phyloP scores from a whole-genome alignment of 2,113 vertebrate species.

The Campylorhamphus procurvoides region DNA sequence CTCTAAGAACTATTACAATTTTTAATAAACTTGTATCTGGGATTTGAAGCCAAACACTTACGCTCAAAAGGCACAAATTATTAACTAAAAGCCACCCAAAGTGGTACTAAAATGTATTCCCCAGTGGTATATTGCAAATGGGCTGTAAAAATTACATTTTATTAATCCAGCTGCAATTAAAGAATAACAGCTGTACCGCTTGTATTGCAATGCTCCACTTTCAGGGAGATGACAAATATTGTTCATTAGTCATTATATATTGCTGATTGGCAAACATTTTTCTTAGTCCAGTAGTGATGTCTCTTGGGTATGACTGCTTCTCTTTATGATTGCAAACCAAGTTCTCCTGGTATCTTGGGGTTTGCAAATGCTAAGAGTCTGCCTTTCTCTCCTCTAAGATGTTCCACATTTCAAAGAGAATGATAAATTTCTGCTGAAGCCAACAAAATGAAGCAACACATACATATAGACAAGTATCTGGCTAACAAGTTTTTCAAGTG shows the following conservation, averaged over 20 bases:
- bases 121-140: conserved; percentile 64
- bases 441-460: conserved; percentile 40
- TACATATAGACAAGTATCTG: background rate
- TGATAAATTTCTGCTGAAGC: conserved; percentile 65
- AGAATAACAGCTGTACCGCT: conserved; percentile 67
- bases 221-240: conserved; percentile 66
- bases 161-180: conserved; percentile 79
- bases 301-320: conserved; percentile 64
- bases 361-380: conserved; percentile 41
- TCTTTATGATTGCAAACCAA: conserved; percentile 77
- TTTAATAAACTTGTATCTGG: conserved; percentile 81
- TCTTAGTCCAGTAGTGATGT: conserved; percentile 46
- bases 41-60: conserved; percentile 76
- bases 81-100: conserved; percentile 76
- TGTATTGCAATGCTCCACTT: conserved; percentile 58
- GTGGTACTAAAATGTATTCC: conserved; percentile 72
- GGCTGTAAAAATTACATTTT: conserved; percentile 72
- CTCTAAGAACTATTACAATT: conserved; percentile 76
- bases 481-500: conserved; percentile 1
- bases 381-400: conserved; percentile 52
- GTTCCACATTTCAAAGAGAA: conserved; percentile 71
- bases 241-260: conserved; percentile 73
- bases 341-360: conserved; percentile 63
- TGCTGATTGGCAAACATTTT: conserved; percentile 58
- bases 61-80: conserved; percentile 75